phyloP scores from a whole-genome alignment of 2,113 vertebrate genomes.

The Melanostigma gelatinosum region DNA sequence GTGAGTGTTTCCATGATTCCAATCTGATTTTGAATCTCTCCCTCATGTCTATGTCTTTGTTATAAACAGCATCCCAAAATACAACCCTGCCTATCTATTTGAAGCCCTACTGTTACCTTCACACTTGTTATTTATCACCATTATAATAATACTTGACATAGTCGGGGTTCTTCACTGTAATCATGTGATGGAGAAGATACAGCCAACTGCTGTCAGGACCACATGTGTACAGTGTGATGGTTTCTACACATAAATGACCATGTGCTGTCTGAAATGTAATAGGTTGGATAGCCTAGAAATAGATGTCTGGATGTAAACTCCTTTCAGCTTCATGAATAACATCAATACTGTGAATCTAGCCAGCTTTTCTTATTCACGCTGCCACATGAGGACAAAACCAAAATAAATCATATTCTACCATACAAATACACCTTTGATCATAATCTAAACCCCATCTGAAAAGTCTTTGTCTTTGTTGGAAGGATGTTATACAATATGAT shows the following conservation, averaged over 20 bases:
- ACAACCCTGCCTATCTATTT: background rate
- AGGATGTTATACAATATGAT: background rate
- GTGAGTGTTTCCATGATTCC: constrained; percentile 85
- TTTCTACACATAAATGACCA: background rate
- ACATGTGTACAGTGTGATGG: background rate
- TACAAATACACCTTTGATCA: background rate
- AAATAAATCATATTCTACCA: background rate
- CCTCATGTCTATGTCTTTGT: background rate
- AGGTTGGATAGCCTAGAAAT: background rate
- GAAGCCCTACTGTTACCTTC: background rate
- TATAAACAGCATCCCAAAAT: background rate
- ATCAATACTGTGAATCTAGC: background rate
- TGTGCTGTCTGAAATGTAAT: background rate
- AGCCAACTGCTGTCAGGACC: background rate
- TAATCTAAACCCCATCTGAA: background rate
- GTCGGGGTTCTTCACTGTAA: background rate
- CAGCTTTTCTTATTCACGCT: background rate
- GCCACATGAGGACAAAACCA: background rate
- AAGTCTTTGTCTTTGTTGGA: background rate
- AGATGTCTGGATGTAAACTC: background rate
- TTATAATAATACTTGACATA: background rate
- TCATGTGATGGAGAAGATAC: background rate
- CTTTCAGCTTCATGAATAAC: background rate
- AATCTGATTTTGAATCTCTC: constrained; percentile 9
- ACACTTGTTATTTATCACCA: background rate